phyloP scores from a whole-genome alignment of 2,113 vertebrate genomes.

The Catagonus wagneri region DNA sequence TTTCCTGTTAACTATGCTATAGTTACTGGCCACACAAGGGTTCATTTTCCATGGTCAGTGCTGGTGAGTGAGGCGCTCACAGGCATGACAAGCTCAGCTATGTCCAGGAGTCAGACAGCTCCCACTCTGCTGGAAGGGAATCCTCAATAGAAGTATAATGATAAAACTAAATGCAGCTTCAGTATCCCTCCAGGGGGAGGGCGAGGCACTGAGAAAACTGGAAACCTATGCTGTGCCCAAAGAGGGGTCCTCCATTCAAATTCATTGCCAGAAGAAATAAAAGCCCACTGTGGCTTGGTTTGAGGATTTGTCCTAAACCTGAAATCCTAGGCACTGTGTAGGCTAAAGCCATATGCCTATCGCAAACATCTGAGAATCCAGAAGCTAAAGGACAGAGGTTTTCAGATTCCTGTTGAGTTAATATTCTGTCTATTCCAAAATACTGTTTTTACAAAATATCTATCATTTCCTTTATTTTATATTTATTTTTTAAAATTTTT shows the following conservation, averaged over 20 bases:
- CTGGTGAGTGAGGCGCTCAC: background rate
- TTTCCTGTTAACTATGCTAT: background rate
- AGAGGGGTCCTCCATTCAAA: background rate
- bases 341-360: background rate
- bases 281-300: background rate
- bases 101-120: background rate
- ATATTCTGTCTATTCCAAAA: background rate
- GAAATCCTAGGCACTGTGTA: background rate
- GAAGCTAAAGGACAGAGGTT: background rate
- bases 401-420: background rate
- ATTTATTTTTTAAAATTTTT: no score
- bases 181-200: background rate
- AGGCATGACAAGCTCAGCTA: background rate
- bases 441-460: background rate
- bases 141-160: background rate
- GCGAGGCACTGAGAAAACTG: background rate
- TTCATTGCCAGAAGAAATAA: background rate
- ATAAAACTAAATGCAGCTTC: background rate
- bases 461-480: no score
- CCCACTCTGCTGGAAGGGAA: background rate
- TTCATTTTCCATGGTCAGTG: background rate
- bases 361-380: background rate
- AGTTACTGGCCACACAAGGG: background rate
- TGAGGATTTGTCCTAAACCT: background rate
- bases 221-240: background rate